A percentile compares a stretch with the other conserved stretches of the same genome.
Evolutionary conservation across 2,888 invertebrate genomes (phyloP).

Genomic region (Hyles lineata): DNA sequence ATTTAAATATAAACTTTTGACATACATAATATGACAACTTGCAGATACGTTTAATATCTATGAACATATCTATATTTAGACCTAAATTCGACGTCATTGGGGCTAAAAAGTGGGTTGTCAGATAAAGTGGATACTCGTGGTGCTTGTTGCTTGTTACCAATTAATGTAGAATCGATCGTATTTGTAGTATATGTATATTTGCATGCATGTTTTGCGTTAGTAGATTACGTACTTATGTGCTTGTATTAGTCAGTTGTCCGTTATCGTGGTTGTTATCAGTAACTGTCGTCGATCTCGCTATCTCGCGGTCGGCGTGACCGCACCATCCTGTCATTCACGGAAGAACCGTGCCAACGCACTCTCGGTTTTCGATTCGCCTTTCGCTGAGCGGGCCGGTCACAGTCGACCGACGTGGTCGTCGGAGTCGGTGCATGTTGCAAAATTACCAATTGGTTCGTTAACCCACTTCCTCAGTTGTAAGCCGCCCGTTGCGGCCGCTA

Average conservation of each 20-base stretch:
- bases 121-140: not conserved
- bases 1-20: not conserved
- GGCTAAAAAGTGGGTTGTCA: not conserved
- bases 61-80: not conserved
- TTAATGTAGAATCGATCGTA: conserved; percentile 1
- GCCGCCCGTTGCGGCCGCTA: conserved; percentile 53
- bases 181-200: conserved; percentile 9
- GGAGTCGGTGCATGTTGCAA: conserved; percentile 71
- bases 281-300: conserved; percentile 73
- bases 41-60: not conserved
- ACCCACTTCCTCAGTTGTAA: conserved; percentile 66
- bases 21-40: not conserved
- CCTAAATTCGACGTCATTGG: not conserved
- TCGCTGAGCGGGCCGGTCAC: conserved; percentile 69
- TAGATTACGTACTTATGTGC: conserved; percentile 18
- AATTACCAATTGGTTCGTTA: conserved; percentile 75
- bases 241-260: conserved; percentile 53
- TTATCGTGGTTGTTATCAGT: conserved; percentile 76
- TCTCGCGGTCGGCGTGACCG: conserved; percentile 69
- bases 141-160: conserved; percentile 1
- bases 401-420: conserved; percentile 64
- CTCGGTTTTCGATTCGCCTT: conserved; percentile 77
- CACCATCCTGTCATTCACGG: conserved; percentile 75
- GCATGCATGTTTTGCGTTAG: conserved; percentile 17
- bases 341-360: conserved; percentile 76